phyloP scores from a whole-genome alignment of 2,797 vertebrate species.

The Pangasius krempfi region DNA sequence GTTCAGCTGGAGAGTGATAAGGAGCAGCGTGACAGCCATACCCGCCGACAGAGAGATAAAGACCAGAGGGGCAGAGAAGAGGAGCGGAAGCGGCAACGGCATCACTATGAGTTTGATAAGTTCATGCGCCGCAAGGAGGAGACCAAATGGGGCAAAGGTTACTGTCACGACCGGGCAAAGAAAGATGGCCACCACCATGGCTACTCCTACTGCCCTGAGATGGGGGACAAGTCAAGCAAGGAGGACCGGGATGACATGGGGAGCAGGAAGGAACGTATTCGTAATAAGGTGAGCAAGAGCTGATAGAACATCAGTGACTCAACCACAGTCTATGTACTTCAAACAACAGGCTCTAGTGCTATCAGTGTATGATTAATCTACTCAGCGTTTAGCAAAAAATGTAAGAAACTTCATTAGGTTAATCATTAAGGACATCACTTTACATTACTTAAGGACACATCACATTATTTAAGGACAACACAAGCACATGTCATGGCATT shows the following conservation, averaged over 20 bases:
- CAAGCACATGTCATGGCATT: constrained; percentile 20
- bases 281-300: constrained; percentile 88
- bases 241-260: constrained; percentile 86
- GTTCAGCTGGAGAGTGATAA: constrained; percentile 86
- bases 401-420: neutral
- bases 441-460: neutral
- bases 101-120: constrained; percentile 88
- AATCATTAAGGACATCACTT: neutral
- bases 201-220: constrained; percentile 78
- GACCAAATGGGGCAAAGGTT: constrained; percentile 90
- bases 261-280: constrained; percentile 88
- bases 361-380: neutral
- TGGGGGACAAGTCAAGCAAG: constrained; percentile 84
- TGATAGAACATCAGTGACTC: constrained; percentile 7
- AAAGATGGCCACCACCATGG: constrained; percentile 86
- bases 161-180: constrained; percentile 88
- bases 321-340: constrained; percentile 39
- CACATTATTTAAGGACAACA: constrained; percentile 18
- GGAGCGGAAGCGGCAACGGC: constrained; percentile 85
- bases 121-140: constrained; percentile 91
- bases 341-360: neutral
- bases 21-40: constrained; percentile 86
- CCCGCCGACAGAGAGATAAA: constrained; percentile 86
- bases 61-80: constrained; percentile 86
- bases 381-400: constrained; percentile 2